Percentiles rank a stretch among this genome's conserved stretches.
phyloP scores from a whole-genome alignment of 2,888 invertebrate species.

The Cephus spinipes region DNA sequence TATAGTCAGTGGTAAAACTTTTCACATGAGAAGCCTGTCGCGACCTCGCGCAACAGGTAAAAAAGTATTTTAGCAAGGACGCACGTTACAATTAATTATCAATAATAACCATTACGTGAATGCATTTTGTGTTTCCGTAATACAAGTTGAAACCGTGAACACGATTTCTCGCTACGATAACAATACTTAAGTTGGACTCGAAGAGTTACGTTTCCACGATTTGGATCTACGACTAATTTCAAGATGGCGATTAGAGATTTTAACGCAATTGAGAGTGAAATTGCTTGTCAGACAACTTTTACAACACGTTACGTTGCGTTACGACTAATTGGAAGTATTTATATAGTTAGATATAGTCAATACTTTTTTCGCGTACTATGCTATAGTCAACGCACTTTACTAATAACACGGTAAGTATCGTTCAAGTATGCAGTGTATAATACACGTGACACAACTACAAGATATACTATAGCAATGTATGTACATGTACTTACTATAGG shows the following conservation, averaged over 20 bases:
- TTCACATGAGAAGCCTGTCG: conserved; percentile 21
- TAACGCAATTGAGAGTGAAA: not conserved
- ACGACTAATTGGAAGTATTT: not conserved
- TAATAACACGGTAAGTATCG: not conserved
- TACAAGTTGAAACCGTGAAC: not conserved
- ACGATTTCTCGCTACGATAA: not conserved
- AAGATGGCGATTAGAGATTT: not conserved
- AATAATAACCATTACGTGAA: not conserved
- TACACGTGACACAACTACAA: not conserved
- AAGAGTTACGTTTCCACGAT: not conserved
- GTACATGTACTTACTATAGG: not conserved
- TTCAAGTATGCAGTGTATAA: not conserved
- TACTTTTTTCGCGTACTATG: not conserved
- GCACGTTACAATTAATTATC: conserved; percentile 47
- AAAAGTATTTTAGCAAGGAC: conserved; percentile 45
- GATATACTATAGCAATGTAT: not conserved
- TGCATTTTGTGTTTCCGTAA: not conserved
- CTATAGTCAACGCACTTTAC: not conserved
- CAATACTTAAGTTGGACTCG: not conserved
- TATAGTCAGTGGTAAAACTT: not conserved
- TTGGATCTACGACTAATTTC: not conserved
- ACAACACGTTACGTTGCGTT: not conserved
- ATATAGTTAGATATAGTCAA: not conserved
- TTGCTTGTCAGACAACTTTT: not conserved
- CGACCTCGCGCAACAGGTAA: conserved; percentile 50